These are phyloP conservation scores for Erebia aethiops DNA, from an alignment of 2,888 invertebrate genomes.

Conservation along the genomic window DNA sequence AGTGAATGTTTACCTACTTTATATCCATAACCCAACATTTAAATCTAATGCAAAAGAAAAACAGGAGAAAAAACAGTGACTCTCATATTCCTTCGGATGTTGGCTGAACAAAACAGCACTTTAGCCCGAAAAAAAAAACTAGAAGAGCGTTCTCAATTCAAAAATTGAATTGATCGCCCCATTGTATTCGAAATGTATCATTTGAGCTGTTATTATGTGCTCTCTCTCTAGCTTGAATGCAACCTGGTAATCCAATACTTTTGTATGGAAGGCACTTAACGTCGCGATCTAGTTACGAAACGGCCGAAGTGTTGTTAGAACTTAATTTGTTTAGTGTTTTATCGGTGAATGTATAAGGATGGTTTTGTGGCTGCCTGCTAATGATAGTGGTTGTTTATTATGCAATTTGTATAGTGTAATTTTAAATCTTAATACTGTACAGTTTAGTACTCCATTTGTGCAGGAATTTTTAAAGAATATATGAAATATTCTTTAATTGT, in stretches of 20 bases:
- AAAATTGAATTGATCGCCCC: slow-evolving; percentile 83
- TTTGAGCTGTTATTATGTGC: slow-evolving; percentile 82
- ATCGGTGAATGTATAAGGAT: slow-evolving; percentile 41
- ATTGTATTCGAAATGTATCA: slow-evolving; percentile 84
- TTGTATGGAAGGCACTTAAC: slow-evolving; percentile 82
- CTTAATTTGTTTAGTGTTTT: slow-evolving; percentile 65
- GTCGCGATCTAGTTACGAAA: slow-evolving; percentile 61
- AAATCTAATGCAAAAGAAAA: slow-evolving; percentile 66
- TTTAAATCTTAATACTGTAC: slow-evolving; percentile 41
- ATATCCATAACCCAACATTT: slow-evolving; percentile 58
- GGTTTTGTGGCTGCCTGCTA: slow-evolving; percentile 34
- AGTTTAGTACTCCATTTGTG: neutral
- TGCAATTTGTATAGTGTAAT: slow-evolving; percentile 28
- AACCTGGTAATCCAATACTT: slow-evolving; percentile 82
- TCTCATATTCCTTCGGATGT: slow-evolving; percentile 80
- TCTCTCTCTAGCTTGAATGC: slow-evolving; percentile 77
- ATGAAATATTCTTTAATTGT: no score
- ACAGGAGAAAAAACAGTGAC: slow-evolving; percentile 79
- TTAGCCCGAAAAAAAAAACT: slow-evolving; percentile 77
- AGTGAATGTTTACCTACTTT: slow-evolving; percentile 41
- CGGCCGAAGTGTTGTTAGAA: slow-evolving; percentile 59
- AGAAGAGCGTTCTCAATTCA: slow-evolving; percentile 83
- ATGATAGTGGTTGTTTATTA: slow-evolving; percentile 33
- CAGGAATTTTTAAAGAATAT: neutral
- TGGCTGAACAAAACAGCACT: slow-evolving; percentile 83